Evolutionary conservation across 2,888 invertebrate genomes (phyloP).

Genomic region (Phengaris alcon): DNA sequence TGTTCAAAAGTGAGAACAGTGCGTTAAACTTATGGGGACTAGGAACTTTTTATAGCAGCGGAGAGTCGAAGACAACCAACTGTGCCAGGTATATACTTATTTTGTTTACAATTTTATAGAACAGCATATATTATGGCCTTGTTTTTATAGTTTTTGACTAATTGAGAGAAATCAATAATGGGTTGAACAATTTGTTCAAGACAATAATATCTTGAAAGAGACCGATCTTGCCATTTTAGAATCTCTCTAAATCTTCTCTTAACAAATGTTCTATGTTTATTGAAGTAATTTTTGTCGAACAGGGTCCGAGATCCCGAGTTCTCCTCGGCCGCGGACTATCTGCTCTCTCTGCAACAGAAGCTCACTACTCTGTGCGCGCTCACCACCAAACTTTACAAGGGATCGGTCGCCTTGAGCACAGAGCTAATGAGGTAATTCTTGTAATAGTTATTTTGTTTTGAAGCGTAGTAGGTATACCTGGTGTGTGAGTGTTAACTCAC

Average conservation of each 20-base stretch:
- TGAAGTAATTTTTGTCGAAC: slow-evolving; percentile 32
- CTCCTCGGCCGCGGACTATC: slow-evolving; percentile 59
- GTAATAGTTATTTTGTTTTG: too few relatives aligned
- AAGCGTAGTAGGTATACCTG: too few relatives aligned
- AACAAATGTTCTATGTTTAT: not conserved
- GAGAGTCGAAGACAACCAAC: slow-evolving; percentile 53
- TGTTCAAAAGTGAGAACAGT: slow-evolving; percentile 61
- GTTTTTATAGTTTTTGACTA: too few relatives aligned
- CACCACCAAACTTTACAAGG: slow-evolving; percentile 60
- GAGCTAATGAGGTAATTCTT: slow-evolving; percentile 55
- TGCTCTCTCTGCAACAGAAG: slow-evolving; percentile 62
- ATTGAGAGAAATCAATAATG: too few relatives aligned
- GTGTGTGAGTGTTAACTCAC: too few relatives aligned
- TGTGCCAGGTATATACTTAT: slow-evolving; percentile 57
- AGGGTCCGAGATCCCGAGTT: slow-evolving; percentile 71
- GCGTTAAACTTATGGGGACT: slow-evolving; percentile 66
- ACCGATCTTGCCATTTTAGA: too few relatives aligned
- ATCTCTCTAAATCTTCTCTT: too few relatives aligned
- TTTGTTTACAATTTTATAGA: not conserved
- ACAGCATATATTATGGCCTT: too few relatives aligned
- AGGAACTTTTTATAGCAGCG: slow-evolving; percentile 53
- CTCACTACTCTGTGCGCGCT: slow-evolving; percentile 56
- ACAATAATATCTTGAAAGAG: too few relatives aligned
- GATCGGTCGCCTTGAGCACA: slow-evolving; percentile 45
- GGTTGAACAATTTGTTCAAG: too few relatives aligned